phyloP scores from a whole-genome alignment of 2,797 vertebrate genomes.

The Mycteria americana region DNA sequence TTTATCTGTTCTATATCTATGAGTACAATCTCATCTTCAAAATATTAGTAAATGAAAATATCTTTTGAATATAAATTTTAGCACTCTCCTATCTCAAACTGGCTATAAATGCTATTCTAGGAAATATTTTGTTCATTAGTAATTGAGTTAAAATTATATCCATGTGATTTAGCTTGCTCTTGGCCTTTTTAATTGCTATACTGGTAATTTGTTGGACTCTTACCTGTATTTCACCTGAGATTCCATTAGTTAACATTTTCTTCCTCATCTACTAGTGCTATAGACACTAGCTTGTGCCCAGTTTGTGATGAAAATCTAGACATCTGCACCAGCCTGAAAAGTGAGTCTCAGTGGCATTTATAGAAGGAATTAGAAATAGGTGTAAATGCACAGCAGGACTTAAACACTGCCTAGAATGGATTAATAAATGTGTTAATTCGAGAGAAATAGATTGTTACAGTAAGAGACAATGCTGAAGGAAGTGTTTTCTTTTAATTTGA shows the following conservation, averaged over 20 bases:
- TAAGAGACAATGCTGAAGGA: background rate
- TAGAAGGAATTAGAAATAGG: background rate
- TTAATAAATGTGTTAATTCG: background rate
- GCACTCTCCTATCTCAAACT: background rate
- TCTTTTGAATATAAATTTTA: conserved; percentile 22
- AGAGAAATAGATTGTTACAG: background rate
- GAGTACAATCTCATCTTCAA: conserved; percentile 43
- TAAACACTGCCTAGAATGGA: background rate
- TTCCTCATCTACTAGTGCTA: background rate
- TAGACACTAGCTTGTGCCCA: background rate
- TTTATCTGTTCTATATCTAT: conserved; percentile 65
- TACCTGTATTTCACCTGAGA: background rate
- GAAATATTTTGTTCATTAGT: background rate
- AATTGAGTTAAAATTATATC: background rate
- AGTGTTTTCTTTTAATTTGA: background rate
- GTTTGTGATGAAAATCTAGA: background rate
- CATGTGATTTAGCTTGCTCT: background rate
- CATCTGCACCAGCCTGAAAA: background rate
- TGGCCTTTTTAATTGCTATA: background rate
- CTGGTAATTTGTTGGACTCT: background rate
- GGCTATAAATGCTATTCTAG: background rate
- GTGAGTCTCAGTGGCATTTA: background rate
- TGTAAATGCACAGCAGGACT: background rate
- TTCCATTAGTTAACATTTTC: background rate
- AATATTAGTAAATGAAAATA: conserved; percentile 46